Evolutionary conservation across 1,140 invertebrate genomes (phyloP), one percentile per base, ranked within the genome.

Genomic region (Nymphalis io): DNA sequence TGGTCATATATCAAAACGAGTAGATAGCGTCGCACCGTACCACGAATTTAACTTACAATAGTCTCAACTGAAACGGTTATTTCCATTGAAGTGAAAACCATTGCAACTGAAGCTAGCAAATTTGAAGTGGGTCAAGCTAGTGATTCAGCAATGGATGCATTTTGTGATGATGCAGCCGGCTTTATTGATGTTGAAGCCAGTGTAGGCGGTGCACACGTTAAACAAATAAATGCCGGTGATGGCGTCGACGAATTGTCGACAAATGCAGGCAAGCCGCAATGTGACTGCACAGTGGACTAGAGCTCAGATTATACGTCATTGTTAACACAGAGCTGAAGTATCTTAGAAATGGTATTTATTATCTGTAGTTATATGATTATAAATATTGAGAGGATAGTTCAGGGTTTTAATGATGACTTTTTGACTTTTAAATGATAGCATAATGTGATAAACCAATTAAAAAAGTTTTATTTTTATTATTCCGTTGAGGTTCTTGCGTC

Each of bases 191-290:
- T 38, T 15, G 48, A n/a, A 15, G 46, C 48, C 8, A 16, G 42
- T 11, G 64, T 66, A 53, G 65, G 42, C 57, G 64, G 64, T 58
- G 63, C 63, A 46, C 42, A 60, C 65, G 65, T 68, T 68, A 68
- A 68, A 60, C 58, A 68, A 68, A 68, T 68, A 57, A 68, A 68
- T 27, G 65, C 23, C 44, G 42, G 57, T 39, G 57, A 68, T 60
- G 65, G 65, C 57, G 64, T 59, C 57, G 65, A 68, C 65, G 65
- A 51, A 68, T 68, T 51, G 65, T 68, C 65, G 65, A 68, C 65
- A 68, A 68, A 68, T 68, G 65, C 65, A 68, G 57, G 57, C 58
- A 51, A 67, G 55, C 64, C 64, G 64, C 64, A 67, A 40, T 59
- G 63, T 53, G 57, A 68, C 57, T 60, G 65, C 38, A 58, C 58